Base-by-base conservation (phyloP, 2,113 vertebrate genomes). In the Melanerpes formicivorus region DNA sequence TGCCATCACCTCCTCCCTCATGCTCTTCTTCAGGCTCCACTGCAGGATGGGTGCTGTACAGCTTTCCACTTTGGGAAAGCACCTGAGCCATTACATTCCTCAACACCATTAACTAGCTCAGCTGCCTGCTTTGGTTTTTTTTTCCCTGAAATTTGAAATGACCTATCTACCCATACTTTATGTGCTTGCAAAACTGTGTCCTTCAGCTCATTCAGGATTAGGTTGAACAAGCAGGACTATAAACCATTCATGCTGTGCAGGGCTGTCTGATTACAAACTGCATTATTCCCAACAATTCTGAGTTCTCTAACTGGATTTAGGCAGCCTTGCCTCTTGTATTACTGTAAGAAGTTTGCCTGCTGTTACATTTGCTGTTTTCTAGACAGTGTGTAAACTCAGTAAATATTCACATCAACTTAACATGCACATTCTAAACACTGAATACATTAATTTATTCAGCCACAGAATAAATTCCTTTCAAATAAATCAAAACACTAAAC, bases 381-480 rank as follows among this genome's bases (percentile, higher is more conserved):
- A 8, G 44, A 30, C 30, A 32, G 26, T 27, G 18, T 11, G 80
- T n/a, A 90, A 19, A 34, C 32, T 62, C 32, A 48, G 23, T 75
- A 88, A 86, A 87, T 55, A 44, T 40, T 77, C 58, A 72, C 58
- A 84, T 82, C 52, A 73, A 79, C 66, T 55, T 64, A 27, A 80
- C 4, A 9, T 81, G 50, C 29, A 19, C 50, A 32, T 71, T 22
- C 83, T 60, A 78, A 93, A 94, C 50, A 86, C 5, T 50, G 27
- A 48, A 67, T 22, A n/a, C 16, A 22, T 90, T 75, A 88, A 66
- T 91, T 62, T 44, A 78, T 66, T 69, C 85, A 83, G 66, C 37
- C 10, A 4, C 34, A 73, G 83, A 90, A 93, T 72, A 90, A 95
- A 87, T 59, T 74, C 69, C 80, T 90, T 91, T 73, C 71, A 90